Evolutionary conservation across 2,888 invertebrate species (phyloP).

Genomic region (Phytoseiulus persimilis): DNA sequence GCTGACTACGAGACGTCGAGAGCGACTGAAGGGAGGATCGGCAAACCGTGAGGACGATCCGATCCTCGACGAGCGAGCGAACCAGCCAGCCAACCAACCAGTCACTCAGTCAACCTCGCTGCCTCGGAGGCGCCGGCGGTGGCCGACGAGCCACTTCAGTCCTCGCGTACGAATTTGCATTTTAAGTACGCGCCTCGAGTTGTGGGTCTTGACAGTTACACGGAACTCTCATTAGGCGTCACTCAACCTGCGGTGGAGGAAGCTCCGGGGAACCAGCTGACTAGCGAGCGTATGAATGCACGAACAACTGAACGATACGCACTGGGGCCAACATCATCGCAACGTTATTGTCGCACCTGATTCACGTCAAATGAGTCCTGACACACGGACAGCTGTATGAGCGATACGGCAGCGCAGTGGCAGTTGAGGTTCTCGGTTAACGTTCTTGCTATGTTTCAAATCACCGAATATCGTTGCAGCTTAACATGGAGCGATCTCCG

Average conservation of each 20-base stretch:
- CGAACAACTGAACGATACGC: neutral
- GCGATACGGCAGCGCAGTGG: too few relatives aligned
- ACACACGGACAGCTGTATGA: too few relatives aligned
- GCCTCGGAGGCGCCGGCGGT: neutral
- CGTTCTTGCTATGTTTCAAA: too few relatives aligned
- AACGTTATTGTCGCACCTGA: neutral
- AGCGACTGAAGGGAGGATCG: neutral
- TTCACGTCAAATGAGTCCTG: neutral
- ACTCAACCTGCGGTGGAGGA: neutral
- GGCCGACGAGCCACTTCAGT: neutral
- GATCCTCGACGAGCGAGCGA: neutral
- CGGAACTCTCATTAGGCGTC: conserved; percentile 26
- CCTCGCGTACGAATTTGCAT: conserved; percentile 10
- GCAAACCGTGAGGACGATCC: neutral
- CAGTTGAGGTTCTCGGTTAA: too few relatives aligned
- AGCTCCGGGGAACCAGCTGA: neutral
- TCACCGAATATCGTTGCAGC: too few relatives aligned
- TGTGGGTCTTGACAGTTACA: conserved; percentile 22
- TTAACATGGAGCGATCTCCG: too few relatives aligned
- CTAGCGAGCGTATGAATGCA: neutral
- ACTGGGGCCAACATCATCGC: neutral
- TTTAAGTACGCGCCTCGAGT: conserved; percentile 10
- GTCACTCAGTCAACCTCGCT: neutral
- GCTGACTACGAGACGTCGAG: neutral
- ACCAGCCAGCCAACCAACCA: too few relatives aligned